These are phyloP conservation scores for Dufourea novaeangliae DNA, from an alignment of 1,140 invertebrate species.

Conservation along the genomic window DNA sequence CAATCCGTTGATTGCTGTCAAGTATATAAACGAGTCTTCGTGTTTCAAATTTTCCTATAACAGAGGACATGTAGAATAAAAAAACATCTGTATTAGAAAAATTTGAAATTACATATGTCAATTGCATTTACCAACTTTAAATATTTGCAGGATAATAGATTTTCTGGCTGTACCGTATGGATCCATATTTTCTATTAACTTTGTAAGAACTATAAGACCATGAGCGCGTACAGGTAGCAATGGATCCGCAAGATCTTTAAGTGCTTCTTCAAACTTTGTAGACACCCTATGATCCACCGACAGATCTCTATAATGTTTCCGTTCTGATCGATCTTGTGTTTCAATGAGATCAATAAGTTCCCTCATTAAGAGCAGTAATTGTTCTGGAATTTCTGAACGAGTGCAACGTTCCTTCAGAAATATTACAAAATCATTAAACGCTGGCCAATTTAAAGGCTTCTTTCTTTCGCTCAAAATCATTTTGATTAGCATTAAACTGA, in stretches of 20 bases:
- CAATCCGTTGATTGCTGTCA: constrained; percentile 89
- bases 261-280: constrained; percentile 84
- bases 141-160: constrained; percentile 86
- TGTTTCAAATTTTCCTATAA: constrained; percentile 88
- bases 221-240: constrained; percentile 91
- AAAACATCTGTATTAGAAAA: neutral
- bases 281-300: constrained; percentile 60
- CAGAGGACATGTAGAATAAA: constrained; percentile 1
- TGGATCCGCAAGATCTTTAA: constrained; percentile 87
- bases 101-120: neutral
- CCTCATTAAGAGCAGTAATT: constrained; percentile 70
- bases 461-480: constrained; percentile 71
- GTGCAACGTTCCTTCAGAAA: constrained; percentile 75
- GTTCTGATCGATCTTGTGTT: constrained; percentile 75
- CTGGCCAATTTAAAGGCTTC: constrained; percentile 69
- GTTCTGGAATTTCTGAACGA: constrained; percentile 41
- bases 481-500: constrained; percentile 79
- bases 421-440: constrained; percentile 79
- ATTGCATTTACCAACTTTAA: constrained; percentile 81
- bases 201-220: constrained; percentile 88
- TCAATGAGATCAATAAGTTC: constrained; percentile 81
- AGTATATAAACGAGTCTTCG: constrained; percentile 92
- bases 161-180: constrained; percentile 84
- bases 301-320: constrained; percentile 69
- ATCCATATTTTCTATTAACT: constrained; percentile 87